Evolutionary conservation across 35 echinoderm and acorn worm genomes (phyloP).

Genomic region (Apostichopus parvimensis): DNA sequence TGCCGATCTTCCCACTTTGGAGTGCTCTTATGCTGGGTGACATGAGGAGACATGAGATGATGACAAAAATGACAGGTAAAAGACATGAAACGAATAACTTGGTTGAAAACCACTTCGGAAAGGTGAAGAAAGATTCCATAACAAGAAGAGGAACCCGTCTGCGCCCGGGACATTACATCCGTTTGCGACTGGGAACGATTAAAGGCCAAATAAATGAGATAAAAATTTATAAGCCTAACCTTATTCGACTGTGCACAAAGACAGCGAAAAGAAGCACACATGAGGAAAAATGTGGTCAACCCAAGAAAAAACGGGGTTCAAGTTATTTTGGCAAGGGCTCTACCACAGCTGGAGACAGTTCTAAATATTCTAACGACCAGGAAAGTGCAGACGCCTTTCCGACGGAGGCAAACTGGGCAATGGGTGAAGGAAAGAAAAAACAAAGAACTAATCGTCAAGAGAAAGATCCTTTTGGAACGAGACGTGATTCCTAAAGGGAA

Average conservation of each 20-base stretch:
- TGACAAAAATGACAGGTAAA: no score
- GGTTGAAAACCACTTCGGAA: constrained; percentile 26
- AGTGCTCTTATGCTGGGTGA: constrained; percentile 27
- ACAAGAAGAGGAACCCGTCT: no score
- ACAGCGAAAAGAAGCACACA: not conserved
- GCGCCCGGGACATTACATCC: no score
- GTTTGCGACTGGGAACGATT: no score
- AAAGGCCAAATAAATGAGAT: constrained; percentile 11
- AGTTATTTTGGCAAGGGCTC: not conserved
- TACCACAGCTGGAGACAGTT: no score
- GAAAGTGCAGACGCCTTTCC: no score
- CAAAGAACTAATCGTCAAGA: no score
- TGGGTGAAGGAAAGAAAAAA: no score
- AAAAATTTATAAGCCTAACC: not conserved
- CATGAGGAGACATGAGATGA: not conserved
- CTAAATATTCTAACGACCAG: no score
- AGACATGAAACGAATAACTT: not conserved
- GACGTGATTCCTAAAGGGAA: no score
- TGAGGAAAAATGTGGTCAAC: not conserved
- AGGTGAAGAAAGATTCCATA: constrained; percentile 23
- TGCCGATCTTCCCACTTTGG: constrained; percentile 28
- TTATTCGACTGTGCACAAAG: not conserved
- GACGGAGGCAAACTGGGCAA: no score
- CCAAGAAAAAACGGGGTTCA: not conserved
- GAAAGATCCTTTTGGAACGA: no score